Conservation (phyloP, 1,140 invertebrate genomes). For the Drosophila nigromelanica region DNA sequence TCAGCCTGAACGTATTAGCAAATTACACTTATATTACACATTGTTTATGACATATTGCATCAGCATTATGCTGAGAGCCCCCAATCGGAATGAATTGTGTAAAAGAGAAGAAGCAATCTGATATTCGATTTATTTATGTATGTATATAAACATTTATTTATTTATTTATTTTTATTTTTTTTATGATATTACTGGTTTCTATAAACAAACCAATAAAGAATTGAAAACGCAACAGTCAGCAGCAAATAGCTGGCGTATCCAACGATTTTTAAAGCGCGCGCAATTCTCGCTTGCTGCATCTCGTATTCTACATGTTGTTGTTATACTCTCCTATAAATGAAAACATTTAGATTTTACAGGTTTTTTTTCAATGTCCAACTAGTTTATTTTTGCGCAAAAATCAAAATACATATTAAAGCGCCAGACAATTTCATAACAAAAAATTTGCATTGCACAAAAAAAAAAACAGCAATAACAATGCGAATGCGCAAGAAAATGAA, state of each 20-base stretch:
- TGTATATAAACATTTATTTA: neutral
- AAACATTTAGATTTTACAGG: conserved; percentile 29
- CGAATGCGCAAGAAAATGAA: conserved; percentile 65
- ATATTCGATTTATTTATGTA: conserved; percentile 32
- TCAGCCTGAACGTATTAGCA: neutral
- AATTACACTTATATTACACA: conserved; percentile 31
- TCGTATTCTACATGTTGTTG: conserved; percentile 23
- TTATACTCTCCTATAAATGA: conserved; percentile 39
- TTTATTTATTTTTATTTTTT: conserved; percentile 10
- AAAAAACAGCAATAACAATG: conserved; percentile 46
- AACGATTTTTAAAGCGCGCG: conserved; percentile 17
- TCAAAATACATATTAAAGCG: conserved; percentile 67
- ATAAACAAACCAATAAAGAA: conserved; percentile 69
- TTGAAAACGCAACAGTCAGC: conserved; percentile 58
- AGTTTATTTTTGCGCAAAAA: conserved; percentile 69
- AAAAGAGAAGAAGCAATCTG: conserved; percentile 13
- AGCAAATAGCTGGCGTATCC: conserved; percentile 12
- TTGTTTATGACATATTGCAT: conserved; percentile 52
- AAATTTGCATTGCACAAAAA: conserved; percentile 69
- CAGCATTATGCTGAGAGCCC: conserved; percentile 32
- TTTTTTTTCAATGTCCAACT: conserved; percentile 50
- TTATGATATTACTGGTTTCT: conserved; percentile 33
- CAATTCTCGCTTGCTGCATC: conserved; percentile 19
- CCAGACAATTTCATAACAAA: conserved; percentile 78
- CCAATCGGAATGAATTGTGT: conserved; percentile 8